Base-by-base conservation (phyloP, 1,140 invertebrate genomes). In the Eumeta japonica region DNA sequence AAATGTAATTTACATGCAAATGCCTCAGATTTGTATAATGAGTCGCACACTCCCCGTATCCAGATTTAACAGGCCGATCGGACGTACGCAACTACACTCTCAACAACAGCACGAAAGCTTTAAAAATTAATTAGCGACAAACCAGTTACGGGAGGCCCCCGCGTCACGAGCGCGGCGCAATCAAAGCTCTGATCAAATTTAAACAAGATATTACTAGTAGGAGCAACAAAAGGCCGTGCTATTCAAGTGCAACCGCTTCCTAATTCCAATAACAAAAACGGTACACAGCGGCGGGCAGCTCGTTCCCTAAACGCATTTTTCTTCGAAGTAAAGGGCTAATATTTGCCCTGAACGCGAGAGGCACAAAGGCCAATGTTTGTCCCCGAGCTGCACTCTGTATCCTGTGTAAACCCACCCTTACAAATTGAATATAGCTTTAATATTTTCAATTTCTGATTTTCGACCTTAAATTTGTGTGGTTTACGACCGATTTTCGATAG, bases 261-360 rank as follows among this genome's bases (percentile, higher is more conserved):
- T 67, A 71, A 71, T 70, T 60, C 54, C 49, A 65, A 70, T 74
- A 74, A 70, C 59, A 49, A 65, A 65, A 59, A 61, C 58, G 42
- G 62, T 59, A 71, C 59, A 74, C 66, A 64, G 50, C 49, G 59
- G 46, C 46, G 39, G 59, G 46, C 46, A 39, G 24, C 44, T 45
- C 59, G 55, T 71, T 62, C 55, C 58, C 52, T 52, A 61, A 65
- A 67, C 62, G 64, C 62, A 74, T 74, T 67, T 73, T 73, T 71
- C 68, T 51, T 19, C 55, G 66, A 71, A 71, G 53, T 50, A 57
- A 58, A 58, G 47, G 50, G 42, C 48, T 48, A 70, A 74, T 74
- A 74, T 74, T 74, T 63, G 57, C 62, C 44, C 57, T 64, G 57
- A 55, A 54, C 45, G 56, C 70, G 58, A 66, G 55, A 56, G 58